Percentiles rank a stretch among this genome's conserved stretches.
phyloP scores from a whole-genome alignment of 2,888 invertebrate genomes.

The Tipula vernalis region DNA sequence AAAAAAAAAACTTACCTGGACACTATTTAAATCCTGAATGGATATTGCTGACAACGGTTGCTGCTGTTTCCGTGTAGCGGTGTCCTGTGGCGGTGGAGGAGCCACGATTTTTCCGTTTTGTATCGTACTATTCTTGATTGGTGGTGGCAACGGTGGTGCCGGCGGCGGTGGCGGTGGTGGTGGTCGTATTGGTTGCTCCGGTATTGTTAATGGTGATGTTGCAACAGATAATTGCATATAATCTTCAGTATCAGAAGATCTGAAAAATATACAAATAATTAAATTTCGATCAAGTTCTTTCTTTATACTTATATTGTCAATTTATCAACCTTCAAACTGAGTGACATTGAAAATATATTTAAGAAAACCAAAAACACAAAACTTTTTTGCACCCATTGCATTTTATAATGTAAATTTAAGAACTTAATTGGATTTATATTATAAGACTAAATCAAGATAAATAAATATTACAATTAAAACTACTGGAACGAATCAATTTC shows the following conservation, averaged over 20 bases:
- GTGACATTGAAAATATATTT: not conserved
- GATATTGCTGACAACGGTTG: conserved; percentile 81
- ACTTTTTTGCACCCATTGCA: not conserved
- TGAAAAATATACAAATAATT: conserved; percentile 15
- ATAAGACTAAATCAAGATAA: not conserved
- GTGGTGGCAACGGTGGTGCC: conserved; percentile 26
- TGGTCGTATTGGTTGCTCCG: conserved; percentile 32
- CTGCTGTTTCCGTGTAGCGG: conserved; percentile 41
- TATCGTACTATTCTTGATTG: conserved; percentile 28
- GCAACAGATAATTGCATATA: conserved; percentile 46
- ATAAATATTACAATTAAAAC: not conserved
- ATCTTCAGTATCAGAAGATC: conserved; percentile 36
- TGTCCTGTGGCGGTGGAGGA: conserved; percentile 31
- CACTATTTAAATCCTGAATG: conserved; percentile 74
- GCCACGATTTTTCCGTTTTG: conserved; percentile 22
- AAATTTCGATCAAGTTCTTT: no score
- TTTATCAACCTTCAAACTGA: not conserved
- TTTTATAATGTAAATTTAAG: not conserved
- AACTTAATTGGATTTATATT: not conserved
- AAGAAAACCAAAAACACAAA: not conserved
- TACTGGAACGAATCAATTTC: not conserved
- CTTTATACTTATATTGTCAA: not conserved
- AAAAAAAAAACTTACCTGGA: conserved; percentile 36
- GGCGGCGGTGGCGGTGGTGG: conserved; percentile 44
- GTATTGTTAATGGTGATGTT: conserved; percentile 22